Conservation (phyloP, 2,888 invertebrate genomes). For the Cephus spinipes region DNA sequence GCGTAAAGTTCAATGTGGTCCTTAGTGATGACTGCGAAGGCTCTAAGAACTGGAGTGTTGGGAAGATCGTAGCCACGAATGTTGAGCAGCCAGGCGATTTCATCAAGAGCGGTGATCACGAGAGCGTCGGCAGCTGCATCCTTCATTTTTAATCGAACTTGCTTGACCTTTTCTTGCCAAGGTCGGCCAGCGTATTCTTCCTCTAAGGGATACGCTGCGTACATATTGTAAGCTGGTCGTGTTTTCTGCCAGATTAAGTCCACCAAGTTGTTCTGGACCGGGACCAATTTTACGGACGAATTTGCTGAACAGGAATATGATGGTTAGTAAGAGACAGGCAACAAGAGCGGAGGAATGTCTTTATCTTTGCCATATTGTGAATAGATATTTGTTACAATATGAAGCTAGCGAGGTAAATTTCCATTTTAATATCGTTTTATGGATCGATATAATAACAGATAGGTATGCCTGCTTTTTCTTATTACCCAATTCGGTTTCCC, state of each 20-base stretch:
- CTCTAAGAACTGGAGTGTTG: constrained; percentile 82
- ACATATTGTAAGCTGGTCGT: constrained; percentile 71
- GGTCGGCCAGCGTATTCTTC: constrained; percentile 72
- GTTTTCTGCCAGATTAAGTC: constrained; percentile 82
- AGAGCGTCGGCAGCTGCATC: constrained; percentile 79
- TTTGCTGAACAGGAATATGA: constrained; percentile 45
- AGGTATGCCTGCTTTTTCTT: background rate
- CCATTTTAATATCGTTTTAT: background rate
- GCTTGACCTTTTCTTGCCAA: constrained; percentile 82
- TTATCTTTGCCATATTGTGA: background rate
- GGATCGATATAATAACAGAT: background rate
- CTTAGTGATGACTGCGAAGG: constrained; percentile 78
- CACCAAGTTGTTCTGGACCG: constrained; percentile 76
- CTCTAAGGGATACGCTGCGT: constrained; percentile 73
- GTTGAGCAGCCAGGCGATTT: constrained; percentile 90
- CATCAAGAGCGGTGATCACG: constrained; percentile 87
- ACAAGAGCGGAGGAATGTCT: background rate
- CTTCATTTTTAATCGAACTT: constrained; percentile 74
- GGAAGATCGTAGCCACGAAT: constrained; percentile 88
- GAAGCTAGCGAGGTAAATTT: background rate
- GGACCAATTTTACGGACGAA: constrained; percentile 70
- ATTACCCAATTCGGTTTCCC: constrained; percentile 70
- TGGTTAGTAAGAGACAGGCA: background rate
- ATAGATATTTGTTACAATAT: background rate
- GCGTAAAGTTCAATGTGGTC: constrained; percentile 78